Percentiles rank a stretch among this genome's conserved stretches.
phyloP scores from a whole-genome alignment of 30 jellyfish, hydroid and myxozoan species.

The Pelagia noctiluca region DNA sequence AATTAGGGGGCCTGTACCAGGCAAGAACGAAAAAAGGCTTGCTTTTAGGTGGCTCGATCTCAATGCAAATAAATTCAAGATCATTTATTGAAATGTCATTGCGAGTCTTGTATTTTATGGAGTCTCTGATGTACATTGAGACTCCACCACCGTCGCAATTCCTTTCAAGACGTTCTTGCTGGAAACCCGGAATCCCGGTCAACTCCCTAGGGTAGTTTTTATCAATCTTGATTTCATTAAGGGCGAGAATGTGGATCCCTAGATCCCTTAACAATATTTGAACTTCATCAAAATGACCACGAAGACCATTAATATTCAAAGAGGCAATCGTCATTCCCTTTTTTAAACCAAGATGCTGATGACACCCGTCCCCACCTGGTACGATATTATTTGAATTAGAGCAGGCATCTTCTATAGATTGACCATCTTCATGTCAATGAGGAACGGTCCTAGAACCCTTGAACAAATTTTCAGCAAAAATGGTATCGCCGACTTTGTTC shows the following conservation, averaged over 20 bases:
- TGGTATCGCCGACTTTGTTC: slow-evolving; percentile 24
- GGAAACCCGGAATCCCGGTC: slow-evolving; percentile 10
- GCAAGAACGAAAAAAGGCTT: background rate
- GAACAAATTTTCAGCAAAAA: slow-evolving; percentile 14
- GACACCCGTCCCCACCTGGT: too few relatives aligned
- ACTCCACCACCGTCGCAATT: slow-evolving; percentile 29
- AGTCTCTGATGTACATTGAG: slow-evolving; percentile 22
- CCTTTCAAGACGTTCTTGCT: slow-evolving; percentile 36
- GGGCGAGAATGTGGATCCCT: background rate
- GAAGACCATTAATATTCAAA: background rate
- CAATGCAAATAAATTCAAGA: slow-evolving; percentile 26
- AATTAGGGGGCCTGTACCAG: background rate
- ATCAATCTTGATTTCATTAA: slow-evolving; percentile 22
- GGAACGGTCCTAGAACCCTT: too few relatives aligned
- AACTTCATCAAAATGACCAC: background rate
- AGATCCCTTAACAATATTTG: background rate
- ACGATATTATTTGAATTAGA: too few relatives aligned
- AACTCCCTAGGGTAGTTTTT: background rate
- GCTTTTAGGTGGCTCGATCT: slow-evolving; percentile 9
- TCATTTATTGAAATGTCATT: background rate
- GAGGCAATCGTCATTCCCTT: too few relatives aligned
- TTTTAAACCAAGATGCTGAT: too few relatives aligned
- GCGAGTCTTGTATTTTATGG: background rate
- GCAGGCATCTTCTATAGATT: too few relatives aligned
- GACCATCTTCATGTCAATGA: too few relatives aligned